Percentiles rank a stretch among this genome's conserved stretches.
Conservation (phyloP, 64 coral and sea anemone species). For the Dendronephthya gigantea region DNA sequence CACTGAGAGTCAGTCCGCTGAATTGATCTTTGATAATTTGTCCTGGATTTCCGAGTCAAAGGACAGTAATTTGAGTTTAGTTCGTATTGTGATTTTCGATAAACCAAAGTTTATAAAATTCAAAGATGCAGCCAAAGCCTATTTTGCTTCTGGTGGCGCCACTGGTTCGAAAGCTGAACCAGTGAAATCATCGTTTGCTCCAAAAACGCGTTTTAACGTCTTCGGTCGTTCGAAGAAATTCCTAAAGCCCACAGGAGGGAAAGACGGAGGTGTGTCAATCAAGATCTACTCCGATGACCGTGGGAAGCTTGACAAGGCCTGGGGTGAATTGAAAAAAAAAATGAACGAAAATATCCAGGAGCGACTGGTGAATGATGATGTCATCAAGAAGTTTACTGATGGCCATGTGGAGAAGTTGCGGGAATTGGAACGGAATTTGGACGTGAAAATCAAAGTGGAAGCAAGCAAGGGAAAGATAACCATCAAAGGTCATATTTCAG, state of each 20-base stretch:
- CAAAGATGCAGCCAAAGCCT: not conserved
- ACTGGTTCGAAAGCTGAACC: not conserved
- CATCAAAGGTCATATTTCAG: not conserved
- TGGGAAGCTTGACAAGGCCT: not conserved
- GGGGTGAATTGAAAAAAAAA: not conserved
- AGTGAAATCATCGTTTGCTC: not conserved
- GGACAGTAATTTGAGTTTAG: not conserved
- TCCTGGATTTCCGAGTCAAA: not conserved
- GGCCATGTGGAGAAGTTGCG: not conserved
- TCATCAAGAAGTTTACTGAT: not conserved
- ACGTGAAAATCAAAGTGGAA: not conserved
- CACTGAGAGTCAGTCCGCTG: conserved; percentile 30
- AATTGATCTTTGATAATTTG: conserved; percentile 41
- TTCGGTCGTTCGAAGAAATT: not conserved
- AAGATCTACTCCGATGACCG: not conserved
- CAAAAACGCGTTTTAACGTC: not conserved
- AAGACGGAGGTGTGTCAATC: not conserved
- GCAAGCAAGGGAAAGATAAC: not conserved
- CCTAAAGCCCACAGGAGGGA: not conserved
- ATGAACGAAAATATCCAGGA: not conserved
- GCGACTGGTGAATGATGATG: not conserved
- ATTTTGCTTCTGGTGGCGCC: not conserved
- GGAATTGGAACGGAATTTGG: not conserved
- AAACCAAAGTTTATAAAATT: not conserved
- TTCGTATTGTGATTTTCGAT: not conserved